Conservation (phyloP, 2,113 vertebrate genomes). For the Sclerurus mexicanus region DNA sequence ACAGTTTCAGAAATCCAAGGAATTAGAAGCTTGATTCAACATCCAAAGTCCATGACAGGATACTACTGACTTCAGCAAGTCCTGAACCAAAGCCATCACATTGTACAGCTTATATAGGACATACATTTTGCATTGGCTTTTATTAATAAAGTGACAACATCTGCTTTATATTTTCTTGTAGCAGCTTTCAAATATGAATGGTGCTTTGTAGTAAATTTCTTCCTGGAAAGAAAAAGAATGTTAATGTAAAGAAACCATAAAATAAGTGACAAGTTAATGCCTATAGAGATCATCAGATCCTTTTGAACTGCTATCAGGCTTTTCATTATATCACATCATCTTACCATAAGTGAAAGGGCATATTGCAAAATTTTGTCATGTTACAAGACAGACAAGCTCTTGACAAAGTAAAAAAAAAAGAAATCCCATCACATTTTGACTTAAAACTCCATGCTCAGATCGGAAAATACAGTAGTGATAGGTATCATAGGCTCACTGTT, state of each 20-base stretch:
- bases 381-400: neutral
- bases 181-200: neutral
- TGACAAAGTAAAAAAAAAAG: neutral
- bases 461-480: neutral
- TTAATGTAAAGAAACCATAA: neutral
- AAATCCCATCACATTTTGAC: neutral
- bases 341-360: neutral
- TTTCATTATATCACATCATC: neutral
- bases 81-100: neutral
- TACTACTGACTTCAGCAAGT: neutral
- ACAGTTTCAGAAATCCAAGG: neutral
- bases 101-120: neutral
- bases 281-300: neutral
- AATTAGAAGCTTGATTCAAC: neutral
- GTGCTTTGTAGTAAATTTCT: neutral
- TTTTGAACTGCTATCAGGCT: neutral
- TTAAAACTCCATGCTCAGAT: neutral
- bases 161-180: slow-evolving; percentile 13
- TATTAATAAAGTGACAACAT: neutral
- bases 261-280: neutral
- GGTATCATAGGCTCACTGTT: neutral
- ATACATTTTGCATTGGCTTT: neutral
- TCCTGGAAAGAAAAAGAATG: neutral
- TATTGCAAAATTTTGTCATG: neutral
- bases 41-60: neutral